A percentile compares a stretch with the other conserved stretches of the same genome.
phyloP scores from a whole-genome alignment of 1,140 invertebrate genomes.

The Gonatopus flavifemur region DNA sequence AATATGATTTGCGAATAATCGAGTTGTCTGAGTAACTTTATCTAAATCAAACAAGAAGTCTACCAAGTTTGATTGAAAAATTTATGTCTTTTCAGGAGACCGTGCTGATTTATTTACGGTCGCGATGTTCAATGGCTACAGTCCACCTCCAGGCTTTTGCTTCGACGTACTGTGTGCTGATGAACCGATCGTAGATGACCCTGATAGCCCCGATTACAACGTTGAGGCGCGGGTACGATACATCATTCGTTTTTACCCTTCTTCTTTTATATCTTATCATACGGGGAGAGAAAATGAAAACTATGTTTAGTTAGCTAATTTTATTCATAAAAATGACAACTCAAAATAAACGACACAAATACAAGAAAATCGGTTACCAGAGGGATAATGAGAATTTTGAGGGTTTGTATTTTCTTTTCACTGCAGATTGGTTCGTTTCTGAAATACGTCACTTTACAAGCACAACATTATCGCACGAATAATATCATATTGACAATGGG shows the following conservation, averaged over 20 bases:
- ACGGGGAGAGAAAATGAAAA: not conserved
- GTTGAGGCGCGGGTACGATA: constrained; percentile 66
- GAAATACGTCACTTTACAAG: constrained; percentile 49
- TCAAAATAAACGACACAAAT: not conserved
- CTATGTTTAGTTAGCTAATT: not conserved
- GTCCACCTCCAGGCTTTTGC: constrained; percentile 83
- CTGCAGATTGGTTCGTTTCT: constrained; percentile 33
- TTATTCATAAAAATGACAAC: not conserved
- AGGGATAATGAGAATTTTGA: not conserved
- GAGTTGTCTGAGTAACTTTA: not conserved
- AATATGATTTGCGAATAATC: too few species aligned
- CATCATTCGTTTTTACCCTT: too few species aligned
- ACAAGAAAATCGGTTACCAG: not conserved
- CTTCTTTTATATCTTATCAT: not conserved
- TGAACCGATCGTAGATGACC: constrained; percentile 78
- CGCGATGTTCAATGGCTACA: constrained; percentile 76
- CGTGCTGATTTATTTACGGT: constrained; percentile 70
- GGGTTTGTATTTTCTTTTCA: constrained; percentile 10
- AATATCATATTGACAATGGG: constrained; percentile 92
- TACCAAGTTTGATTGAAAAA: not conserved
- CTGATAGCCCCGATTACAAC: constrained; percentile 73
- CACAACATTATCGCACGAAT: constrained; percentile 63
- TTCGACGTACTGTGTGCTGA: constrained; percentile 84
- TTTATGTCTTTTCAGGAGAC: constrained; percentile 50
- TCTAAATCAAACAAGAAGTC: not conserved